Conservation (phyloP, 2,113 vertebrate species). For the Hepsetus odoe region DNA sequence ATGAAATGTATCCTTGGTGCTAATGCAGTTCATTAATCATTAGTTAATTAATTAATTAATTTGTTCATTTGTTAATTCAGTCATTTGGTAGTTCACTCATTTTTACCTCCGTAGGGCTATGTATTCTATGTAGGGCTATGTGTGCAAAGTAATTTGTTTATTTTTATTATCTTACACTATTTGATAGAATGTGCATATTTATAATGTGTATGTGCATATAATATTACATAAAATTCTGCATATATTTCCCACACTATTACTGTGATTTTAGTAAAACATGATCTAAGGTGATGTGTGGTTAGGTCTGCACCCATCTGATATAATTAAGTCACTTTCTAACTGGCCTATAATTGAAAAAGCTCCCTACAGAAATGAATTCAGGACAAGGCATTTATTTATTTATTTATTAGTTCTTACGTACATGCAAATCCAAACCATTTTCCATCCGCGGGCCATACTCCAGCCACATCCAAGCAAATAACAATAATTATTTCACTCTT, state of each 20-base stretch:
- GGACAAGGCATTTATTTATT: slow-evolving; percentile 28
- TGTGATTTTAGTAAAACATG: neutral
- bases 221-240: neutral
- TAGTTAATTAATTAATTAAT: neutral
- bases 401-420: slow-evolving; percentile 18
- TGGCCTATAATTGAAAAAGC: slow-evolving; percentile 9
- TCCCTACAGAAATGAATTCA: neutral
- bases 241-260: neutral
- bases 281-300: neutral
- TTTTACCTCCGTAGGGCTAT: no score
- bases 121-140: no score
- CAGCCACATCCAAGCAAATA: slow-evolving; percentile 59
- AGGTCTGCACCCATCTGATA: neutral
- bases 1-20: no score
- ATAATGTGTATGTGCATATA: neutral
- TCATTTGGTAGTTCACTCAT: no score
- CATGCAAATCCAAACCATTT: slow-evolving; percentile 44
- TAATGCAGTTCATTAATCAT: no score
- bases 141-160: neutral
- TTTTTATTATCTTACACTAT: no score
- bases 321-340: neutral
- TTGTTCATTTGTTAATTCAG: neutral
- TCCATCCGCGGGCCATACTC: slow-evolving; percentile 50
- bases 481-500: slow-evolving; percentile 72
- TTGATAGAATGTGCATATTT: no score